Evolutionary conservation across 2,797 vertebrate genomes (phyloP).

Genomic region (Malacoraja senta): DNA sequence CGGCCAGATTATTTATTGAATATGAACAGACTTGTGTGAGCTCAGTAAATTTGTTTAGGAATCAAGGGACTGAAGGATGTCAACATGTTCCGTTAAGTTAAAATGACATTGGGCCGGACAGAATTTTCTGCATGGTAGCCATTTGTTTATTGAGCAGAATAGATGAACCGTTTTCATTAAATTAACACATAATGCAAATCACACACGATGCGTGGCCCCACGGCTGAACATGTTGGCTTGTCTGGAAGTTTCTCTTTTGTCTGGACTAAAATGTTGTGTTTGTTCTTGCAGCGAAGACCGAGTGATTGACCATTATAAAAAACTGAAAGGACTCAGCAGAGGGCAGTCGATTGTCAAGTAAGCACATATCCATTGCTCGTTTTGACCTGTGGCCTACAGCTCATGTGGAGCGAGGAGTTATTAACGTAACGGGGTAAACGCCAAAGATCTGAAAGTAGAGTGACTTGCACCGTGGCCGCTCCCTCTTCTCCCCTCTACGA

Average conservation of each 20-base stretch:
- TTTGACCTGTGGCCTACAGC: neutral
- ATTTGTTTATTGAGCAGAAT: neutral
- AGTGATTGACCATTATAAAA: conserved; percentile 84
- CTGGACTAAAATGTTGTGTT: conserved; percentile 39
- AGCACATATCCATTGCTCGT: conserved; percentile 54
- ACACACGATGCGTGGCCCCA: neutral
- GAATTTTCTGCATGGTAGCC: conserved; percentile 56
- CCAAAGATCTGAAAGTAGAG: neutral
- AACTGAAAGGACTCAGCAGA: conserved; percentile 80
- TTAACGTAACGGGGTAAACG: neutral
- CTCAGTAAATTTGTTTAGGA: conserved; percentile 34
- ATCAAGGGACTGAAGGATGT: conserved; percentile 35
- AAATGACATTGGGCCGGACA: conserved; percentile 52
- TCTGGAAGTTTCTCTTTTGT: neutral
- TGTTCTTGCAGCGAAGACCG: conserved; percentile 78
- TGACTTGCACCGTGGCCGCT: no score
- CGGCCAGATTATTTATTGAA: conserved; percentile 46
- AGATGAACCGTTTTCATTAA: conserved; percentile 10
- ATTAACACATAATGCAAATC: conserved; percentile 10
- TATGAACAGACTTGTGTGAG: conserved; percentile 43
- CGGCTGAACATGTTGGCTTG: neutral
- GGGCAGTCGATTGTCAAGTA: conserved; percentile 92
- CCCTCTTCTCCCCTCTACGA: no score
- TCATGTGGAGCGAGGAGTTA: neutral
- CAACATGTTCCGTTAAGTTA: conserved; percentile 42